Evolutionary conservation across 2,888 invertebrate species (phyloP).

Genomic region (Eupeodes latifasciatus): DNA sequence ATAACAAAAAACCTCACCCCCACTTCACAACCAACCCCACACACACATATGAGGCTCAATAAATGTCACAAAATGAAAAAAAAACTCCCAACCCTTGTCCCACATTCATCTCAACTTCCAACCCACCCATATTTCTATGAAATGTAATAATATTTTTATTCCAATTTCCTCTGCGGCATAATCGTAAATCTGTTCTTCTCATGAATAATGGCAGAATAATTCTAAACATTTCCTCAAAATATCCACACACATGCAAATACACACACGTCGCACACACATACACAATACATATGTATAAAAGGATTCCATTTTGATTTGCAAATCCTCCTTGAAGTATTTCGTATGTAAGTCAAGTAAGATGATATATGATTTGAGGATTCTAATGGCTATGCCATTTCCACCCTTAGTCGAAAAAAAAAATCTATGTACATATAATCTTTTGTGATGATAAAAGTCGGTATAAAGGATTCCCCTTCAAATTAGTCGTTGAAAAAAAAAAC

Average conservation of each 20-base stretch:
- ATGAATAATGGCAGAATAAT: constrained; percentile 26
- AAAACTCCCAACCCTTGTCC: neutral
- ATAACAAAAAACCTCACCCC: neutral
- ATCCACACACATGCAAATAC: neutral
- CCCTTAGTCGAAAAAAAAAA: constrained; percentile 7
- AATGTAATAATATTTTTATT: constrained; percentile 44
- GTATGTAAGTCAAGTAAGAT: neutral
- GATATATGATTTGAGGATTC: constrained; percentile 25
- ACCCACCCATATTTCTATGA: neutral
- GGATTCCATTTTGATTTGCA: constrained; percentile 1
- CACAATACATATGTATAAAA: neutral
- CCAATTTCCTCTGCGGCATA: constrained; percentile 68
- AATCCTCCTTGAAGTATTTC: constrained; percentile 12
- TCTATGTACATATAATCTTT: constrained; percentile 32
- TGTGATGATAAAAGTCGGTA: constrained; percentile 11
- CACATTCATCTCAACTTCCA: neutral
- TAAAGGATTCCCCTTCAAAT: constrained; percentile 11
- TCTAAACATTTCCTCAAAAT: constrained; percentile 9
- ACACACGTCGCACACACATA: neutral
- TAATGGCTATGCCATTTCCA: neutral
- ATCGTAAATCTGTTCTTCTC: constrained; percentile 50
- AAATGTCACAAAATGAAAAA: constrained; percentile 36
- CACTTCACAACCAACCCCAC: neutral
- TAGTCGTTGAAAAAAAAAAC: neutral
- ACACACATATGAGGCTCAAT: neutral